A percentile compares a stretch with the other conserved stretches of the same genome.
Evolutionary conservation across 2,888 invertebrate species (phyloP).

Genomic region (Eupelmus urozonus): DNA sequence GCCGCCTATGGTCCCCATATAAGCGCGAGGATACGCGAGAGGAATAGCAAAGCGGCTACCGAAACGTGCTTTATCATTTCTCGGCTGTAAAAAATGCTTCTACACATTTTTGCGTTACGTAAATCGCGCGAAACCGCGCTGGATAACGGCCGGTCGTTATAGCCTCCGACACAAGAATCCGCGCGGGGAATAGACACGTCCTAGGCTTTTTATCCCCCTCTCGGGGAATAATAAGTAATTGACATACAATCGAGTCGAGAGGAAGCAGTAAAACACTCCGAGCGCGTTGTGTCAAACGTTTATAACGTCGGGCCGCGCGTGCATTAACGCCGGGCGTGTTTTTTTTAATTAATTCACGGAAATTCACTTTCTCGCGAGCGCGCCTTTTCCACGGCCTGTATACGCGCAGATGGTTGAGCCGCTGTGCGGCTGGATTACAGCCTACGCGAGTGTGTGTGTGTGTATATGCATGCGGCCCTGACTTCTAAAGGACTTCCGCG

Average conservation of each 20-base stretch:
- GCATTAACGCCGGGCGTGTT: neutral
- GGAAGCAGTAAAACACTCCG: neutral
- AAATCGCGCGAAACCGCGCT: too few species aligned
- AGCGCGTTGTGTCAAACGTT: neutral
- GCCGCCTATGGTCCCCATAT: too few species aligned
- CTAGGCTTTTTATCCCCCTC: neutral
- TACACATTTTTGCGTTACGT: too few species aligned
- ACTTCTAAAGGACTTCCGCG: slow-evolving; percentile 55
- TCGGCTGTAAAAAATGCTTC: too few species aligned
- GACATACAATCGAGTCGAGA: neutral
- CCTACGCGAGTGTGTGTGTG: too few species aligned
- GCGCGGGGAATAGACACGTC: neutral
- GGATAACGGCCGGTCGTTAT: too few species aligned
- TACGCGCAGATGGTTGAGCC: too few species aligned
- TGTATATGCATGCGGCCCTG: slow-evolving; percentile 42
- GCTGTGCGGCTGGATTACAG: slow-evolving; percentile 5
- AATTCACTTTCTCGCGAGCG: slow-evolving; percentile 59
- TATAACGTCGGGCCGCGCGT: neutral
- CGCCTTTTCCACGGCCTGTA: slow-evolving; percentile 49
- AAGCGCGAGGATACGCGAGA: too few species aligned
- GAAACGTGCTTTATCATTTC: too few species aligned
- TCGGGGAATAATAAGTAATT: neutral
- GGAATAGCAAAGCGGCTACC: too few species aligned
- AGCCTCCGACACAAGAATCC: too few species aligned
- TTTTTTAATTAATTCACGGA: slow-evolving; percentile 55